Conservation (phyloP, 2,113 vertebrate species). For the Nannobrachium achirus region DNA sequence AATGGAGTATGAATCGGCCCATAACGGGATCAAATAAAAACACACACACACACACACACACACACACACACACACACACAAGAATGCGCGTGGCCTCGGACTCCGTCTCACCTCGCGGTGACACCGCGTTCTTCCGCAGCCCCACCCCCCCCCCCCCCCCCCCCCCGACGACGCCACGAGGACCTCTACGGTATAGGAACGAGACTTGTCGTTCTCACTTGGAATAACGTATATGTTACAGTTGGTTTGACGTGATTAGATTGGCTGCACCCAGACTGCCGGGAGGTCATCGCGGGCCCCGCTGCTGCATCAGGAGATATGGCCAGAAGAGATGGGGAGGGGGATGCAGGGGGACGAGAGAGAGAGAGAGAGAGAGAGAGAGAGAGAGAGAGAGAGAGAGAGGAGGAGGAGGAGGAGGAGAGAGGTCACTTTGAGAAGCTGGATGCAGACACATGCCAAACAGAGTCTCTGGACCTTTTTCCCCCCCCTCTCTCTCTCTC, state of each 20-base stretch:
- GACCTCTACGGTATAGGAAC: slow-evolving; percentile 35
- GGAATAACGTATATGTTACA: slow-evolving; percentile 44
- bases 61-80: slow-evolving; percentile 24
- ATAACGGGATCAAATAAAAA: too few relatives aligned
- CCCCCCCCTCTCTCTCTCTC: slow-evolving; percentile 33
- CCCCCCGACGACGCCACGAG: slow-evolving; percentile 25
- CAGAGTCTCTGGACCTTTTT: slow-evolving; percentile 71
- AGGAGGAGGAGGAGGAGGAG: slow-evolving; percentile 58
- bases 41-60: too few relatives aligned
- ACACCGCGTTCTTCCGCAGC: slow-evolving; percentile 53
- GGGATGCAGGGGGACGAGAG: slow-evolving; percentile 21
- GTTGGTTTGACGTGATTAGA: slow-evolving; percentile 67
- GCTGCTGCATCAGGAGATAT: slow-evolving; percentile 56
- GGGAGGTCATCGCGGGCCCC: slow-evolving; percentile 62
- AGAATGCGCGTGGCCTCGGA: slow-evolving; percentile 39
- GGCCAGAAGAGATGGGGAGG: slow-evolving; percentile 1
- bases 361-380: slow-evolving; percentile 28
- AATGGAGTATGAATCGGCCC: too few relatives aligned
- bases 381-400: slow-evolving; percentile 58
- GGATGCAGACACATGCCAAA: slow-evolving; percentile 81
- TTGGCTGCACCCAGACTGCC: slow-evolving; percentile 48
- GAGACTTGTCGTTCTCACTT: slow-evolving; percentile 41
- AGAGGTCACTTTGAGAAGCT: slow-evolving; percentile 86
- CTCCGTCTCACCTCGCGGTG: slow-evolving; percentile 54
- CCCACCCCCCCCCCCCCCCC: too few relatives aligned